phyloP scores from a whole-genome alignment of 2,113 vertebrate genomes.

The Lophura nycthemera region DNA sequence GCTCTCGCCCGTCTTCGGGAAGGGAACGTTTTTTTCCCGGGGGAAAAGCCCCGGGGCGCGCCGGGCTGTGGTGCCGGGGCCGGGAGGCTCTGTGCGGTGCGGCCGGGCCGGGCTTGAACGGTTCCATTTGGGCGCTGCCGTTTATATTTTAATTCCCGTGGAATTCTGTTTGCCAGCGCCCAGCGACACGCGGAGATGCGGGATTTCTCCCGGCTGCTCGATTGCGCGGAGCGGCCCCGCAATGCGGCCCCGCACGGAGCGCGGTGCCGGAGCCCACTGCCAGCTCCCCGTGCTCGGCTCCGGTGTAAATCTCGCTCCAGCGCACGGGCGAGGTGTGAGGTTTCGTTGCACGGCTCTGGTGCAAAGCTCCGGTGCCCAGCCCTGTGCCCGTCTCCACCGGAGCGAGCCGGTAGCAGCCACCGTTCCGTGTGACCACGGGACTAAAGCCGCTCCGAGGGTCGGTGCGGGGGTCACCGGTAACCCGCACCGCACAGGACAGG shows the following conservation, averaged over 20 bases:
- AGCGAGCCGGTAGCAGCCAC: background rate
- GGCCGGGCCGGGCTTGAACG: background rate
- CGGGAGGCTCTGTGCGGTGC: background rate
- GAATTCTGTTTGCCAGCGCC: background rate
- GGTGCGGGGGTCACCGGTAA: background rate
- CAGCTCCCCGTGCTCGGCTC: background rate
- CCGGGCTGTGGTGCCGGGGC: background rate
- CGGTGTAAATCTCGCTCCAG: background rate
- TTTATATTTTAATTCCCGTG: background rate
- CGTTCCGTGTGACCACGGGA: background rate
- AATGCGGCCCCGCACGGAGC: conserved; percentile 31
- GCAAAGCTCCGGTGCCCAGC: no score
- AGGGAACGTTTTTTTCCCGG: background rate
- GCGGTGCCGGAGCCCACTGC: background rate
- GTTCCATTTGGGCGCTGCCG: background rate
- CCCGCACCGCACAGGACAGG: background rate
- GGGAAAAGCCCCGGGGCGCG: background rate
- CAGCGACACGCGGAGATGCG: background rate
- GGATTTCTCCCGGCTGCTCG: background rate
- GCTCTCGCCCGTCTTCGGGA: background rate
- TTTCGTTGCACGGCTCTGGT: background rate
- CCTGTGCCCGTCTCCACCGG: background rate
- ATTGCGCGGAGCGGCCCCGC: background rate
- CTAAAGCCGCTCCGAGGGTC: background rate
- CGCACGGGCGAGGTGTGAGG: background rate